Conservation (phyloP, 64 coral and sea anemone genomes). For the Montipora efflorescens region DNA sequence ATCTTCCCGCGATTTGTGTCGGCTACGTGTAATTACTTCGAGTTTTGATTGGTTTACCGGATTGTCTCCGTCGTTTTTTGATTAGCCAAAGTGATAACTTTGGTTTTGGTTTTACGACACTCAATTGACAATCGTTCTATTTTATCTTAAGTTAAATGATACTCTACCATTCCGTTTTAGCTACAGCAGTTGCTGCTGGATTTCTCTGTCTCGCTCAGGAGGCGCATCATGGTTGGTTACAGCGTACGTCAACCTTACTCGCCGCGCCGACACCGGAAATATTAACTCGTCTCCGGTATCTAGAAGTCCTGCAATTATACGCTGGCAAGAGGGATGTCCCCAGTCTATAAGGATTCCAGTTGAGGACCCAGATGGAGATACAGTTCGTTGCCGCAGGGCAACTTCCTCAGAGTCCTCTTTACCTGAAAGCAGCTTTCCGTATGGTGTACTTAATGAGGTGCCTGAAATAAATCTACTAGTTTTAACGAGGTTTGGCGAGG, state of each 20-base stretch:
- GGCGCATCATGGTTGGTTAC: constrained; percentile 26
- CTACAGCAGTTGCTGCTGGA: constrained; percentile 49
- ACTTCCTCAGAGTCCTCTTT: constrained; percentile 28
- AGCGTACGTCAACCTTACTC: constrained; percentile 35
- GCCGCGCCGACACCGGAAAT: constrained; percentile 42
- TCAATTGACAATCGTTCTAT: too few relatives aligned
- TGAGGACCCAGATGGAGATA: constrained; percentile 75
- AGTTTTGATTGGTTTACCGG: too few relatives aligned
- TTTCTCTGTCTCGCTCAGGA: neutral
- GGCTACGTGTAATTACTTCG: too few relatives aligned
- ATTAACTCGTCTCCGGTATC: constrained; percentile 73
- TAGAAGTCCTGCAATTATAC: constrained; percentile 33
- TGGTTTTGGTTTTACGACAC: too few relatives aligned
- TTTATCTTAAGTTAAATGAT: neutral
- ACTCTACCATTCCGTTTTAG: neutral
- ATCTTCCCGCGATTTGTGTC: too few relatives aligned
- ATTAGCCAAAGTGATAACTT: too few relatives aligned
- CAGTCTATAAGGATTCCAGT: constrained; percentile 55
- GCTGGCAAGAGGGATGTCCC: constrained; percentile 23
- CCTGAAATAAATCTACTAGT: neutral
- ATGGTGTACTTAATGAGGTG: constrained; percentile 54
- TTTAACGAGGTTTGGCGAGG: too few relatives aligned
- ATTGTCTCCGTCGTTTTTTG: too few relatives aligned
- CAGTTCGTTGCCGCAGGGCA: constrained; percentile 62
- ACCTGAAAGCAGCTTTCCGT: constrained; percentile 5